Percentiles rank a stretch among this genome's conserved stretches.
phyloP scores from a whole-genome alignment of 2,888 invertebrate species.

The Campaea margaritaria region DNA sequence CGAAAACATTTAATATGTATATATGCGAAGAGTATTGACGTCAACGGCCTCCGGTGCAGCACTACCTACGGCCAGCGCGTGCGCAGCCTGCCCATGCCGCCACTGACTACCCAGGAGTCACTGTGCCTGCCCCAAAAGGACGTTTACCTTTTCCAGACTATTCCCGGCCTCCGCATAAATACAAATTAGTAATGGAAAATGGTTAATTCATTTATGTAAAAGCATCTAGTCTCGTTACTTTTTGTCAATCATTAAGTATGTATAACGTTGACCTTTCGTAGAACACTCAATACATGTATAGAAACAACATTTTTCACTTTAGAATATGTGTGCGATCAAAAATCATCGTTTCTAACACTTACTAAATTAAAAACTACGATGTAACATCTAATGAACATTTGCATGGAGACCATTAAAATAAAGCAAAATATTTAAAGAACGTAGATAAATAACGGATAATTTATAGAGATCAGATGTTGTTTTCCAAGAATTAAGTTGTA shows the following conservation, averaged over 20 bases:
- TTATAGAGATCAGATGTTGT: background rate
- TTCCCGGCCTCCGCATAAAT: slow-evolving; percentile 40
- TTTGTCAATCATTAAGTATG: background rate
- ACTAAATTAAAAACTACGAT: too few relatives aligned
- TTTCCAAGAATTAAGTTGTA: background rate
- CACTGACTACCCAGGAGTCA: slow-evolving; percentile 1
- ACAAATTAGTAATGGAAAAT: slow-evolving; percentile 40
- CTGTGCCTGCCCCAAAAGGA: slow-evolving; percentile 40
- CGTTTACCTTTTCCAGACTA: slow-evolving; percentile 51
- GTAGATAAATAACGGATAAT: too few relatives aligned
- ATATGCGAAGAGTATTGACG: slow-evolving; percentile 52
- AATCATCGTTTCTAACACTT: too few relatives aligned
- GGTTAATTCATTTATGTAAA: slow-evolving; percentile 34
- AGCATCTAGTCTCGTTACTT: slow-evolving; percentile 2
- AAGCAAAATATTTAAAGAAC: too few relatives aligned
- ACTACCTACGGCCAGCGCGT: background rate
- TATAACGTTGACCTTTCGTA: too few relatives aligned
- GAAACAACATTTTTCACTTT: too few relatives aligned
- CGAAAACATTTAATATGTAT: slow-evolving; percentile 52
- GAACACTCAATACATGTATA: too few relatives aligned
- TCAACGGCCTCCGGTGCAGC: slow-evolving; percentile 45
- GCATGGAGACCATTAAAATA: too few relatives aligned
- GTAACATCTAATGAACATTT: too few relatives aligned
- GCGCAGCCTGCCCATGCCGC: slow-evolving; percentile 1
- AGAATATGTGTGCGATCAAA: too few relatives aligned